A percentile compares a stretch with the other conserved stretches of the same genome.
phyloP scores from a whole-genome alignment of 2,797 vertebrate genomes.

The Alectoris magna region DNA sequence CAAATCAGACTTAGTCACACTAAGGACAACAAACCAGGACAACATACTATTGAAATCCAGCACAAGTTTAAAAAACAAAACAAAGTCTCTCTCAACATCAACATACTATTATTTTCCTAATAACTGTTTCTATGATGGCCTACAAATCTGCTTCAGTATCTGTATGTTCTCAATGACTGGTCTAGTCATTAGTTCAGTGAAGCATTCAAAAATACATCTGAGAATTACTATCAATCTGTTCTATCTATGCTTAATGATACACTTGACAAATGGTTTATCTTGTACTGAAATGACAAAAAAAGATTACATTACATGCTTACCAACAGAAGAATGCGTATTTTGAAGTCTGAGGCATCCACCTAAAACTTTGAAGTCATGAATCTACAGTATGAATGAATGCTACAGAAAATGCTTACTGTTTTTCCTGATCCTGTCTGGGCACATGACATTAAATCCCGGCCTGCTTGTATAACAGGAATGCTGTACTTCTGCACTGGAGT shows the following conservation, averaged over 20 bases:
- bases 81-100: neutral
- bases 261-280: neutral
- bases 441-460: conserved; percentile 96
- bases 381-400: neutral
- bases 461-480: conserved; percentile 89
- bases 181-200: neutral
- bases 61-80: fast-evolving
- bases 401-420: conserved; percentile 84
- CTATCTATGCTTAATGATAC: neutral
- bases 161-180: neutral
- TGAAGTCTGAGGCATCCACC: neutral
- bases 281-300: neutral
- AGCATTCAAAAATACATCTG: neutral
- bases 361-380: neutral
- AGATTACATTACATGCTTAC: neutral
- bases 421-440: conserved; percentile 98
- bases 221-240: neutral
- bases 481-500: conserved; percentile 98
- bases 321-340: neutral
- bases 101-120: neutral
- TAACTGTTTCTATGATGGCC: neutral
- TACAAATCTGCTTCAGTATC: neutral
- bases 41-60: neutral
- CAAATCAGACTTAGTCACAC: neutral
- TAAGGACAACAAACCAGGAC: neutral